Conservation (phyloP, 2,888 invertebrate genomes). For the Drosophila differens region DNA sequence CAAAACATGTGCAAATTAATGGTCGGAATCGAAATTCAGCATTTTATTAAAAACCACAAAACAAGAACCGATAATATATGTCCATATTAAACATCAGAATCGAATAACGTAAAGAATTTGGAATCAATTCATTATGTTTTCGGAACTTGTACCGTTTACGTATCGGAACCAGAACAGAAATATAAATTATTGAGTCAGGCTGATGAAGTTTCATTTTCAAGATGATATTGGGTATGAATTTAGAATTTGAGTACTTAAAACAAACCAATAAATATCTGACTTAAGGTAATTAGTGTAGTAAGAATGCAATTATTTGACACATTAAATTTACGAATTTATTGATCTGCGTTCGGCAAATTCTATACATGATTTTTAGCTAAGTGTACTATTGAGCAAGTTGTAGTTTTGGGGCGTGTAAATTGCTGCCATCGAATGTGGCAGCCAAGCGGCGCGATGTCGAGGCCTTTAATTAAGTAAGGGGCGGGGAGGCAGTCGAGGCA, state of each 20-base stretch:
- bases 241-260: neutral
- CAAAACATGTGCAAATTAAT: too few species aligned
- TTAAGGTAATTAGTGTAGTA: neutral
- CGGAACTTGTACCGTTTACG: too few species aligned
- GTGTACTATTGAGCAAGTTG: constrained; percentile 60
- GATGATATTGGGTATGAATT: neutral
- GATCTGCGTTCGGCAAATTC: too few species aligned
- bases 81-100: neutral
- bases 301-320: too few species aligned
- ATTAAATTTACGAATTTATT: too few species aligned
- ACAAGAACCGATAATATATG: neutral
- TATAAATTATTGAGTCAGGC: too few species aligned
- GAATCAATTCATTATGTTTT: neutral
- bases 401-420: constrained; percentile 61
- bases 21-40: neutral
- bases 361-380: constrained; percentile 6
- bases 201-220: neutral
- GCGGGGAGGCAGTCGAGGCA: constrained; percentile 37
- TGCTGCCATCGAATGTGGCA: constrained; percentile 51
- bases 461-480: constrained; percentile 42
- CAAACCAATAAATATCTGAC: neutral
- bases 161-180: too few species aligned
- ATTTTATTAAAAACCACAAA: neutral
- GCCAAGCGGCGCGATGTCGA: constrained; percentile 26
- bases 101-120: neutral